A percentile compares a stretch with the other conserved stretches of the same genome.
Conservation (phyloP, 2,888 invertebrate species). For the Pherbina coryleti region DNA sequence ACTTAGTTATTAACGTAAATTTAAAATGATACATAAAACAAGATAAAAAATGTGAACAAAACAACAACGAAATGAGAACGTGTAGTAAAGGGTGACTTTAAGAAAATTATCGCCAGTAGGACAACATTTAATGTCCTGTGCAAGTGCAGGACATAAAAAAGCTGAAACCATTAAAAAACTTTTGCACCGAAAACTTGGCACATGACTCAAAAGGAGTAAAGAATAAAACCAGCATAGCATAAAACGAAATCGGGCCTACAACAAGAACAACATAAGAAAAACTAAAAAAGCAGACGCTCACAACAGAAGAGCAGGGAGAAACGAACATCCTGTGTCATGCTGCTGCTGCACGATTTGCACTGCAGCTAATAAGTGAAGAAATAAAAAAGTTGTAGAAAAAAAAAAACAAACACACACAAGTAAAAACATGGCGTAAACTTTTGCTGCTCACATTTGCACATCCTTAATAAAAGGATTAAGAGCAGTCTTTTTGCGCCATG, state of each 20-base stretch:
- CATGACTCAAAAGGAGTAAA: not conserved
- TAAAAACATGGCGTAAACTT: slow-evolving; percentile 16
- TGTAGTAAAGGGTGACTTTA: not conserved
- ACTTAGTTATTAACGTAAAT: slow-evolving; percentile 13
- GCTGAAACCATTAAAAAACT: slow-evolving; percentile 20
- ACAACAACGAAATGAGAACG: not conserved
- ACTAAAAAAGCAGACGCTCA: not conserved
- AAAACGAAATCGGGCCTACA: not conserved
- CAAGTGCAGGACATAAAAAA: not conserved
- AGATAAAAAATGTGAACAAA: not conserved
- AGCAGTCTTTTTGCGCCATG: not conserved
- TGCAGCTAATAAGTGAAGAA: not conserved
- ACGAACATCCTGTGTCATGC: too few relatives aligned
- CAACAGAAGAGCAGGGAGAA: not conserved
- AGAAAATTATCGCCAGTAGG: too few relatives aligned
- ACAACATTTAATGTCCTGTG: not conserved
- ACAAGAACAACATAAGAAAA: not conserved
- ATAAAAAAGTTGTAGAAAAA: not conserved
- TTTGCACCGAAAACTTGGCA: not conserved
- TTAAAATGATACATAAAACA: not conserved
- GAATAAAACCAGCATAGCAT: not conserved
- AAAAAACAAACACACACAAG: not conserved
- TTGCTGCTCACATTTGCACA: slow-evolving; percentile 19
- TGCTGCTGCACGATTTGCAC: not conserved
- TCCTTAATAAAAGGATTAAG: slow-evolving; percentile 7